These are phyloP conservation scores for Nyctalus aviator DNA, from an alignment of 2,797 vertebrate species.

Conservation along the genomic window DNA sequence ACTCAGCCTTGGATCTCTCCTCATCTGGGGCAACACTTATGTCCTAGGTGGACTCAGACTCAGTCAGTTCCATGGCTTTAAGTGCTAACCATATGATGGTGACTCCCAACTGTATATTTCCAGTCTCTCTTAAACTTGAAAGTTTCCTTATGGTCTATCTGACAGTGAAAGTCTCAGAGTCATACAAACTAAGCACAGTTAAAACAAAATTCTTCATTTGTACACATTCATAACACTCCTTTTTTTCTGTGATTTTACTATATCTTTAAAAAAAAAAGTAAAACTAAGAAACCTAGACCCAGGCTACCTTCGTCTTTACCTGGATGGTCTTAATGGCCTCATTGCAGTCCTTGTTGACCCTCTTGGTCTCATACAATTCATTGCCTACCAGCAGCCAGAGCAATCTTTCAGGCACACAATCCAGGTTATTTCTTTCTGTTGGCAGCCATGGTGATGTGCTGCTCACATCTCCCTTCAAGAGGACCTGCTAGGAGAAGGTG, in stretches of 20 bases:
- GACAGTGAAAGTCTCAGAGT: background rate
- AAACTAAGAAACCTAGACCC: background rate
- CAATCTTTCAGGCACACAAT: background rate
- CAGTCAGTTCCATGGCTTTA: background rate
- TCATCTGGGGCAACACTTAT: background rate
- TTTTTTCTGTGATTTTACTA: background rate
- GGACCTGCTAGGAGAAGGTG: background rate
- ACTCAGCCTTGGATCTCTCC: background rate
- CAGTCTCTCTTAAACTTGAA: background rate
- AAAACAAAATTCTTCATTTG: background rate
- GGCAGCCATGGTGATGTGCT: background rate
- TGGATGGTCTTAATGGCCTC: background rate
- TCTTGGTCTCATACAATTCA: background rate
- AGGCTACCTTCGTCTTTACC: background rate
- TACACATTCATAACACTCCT: background rate
- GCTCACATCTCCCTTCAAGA: background rate
- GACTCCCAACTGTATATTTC: background rate
- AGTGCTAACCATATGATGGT: background rate
- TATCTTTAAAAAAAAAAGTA: background rate
- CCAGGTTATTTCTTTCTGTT: background rate
- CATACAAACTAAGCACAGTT: background rate
- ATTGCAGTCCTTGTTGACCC: background rate
- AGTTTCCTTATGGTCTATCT: background rate
- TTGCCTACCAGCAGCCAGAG: background rate
- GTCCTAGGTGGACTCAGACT: background rate